A percentile compares a stretch with the other conserved stretches of the same genome.
Evolutionary conservation across 23 tunicate genomes (phyloP).

Genomic region (Pegea sp.): DNA sequence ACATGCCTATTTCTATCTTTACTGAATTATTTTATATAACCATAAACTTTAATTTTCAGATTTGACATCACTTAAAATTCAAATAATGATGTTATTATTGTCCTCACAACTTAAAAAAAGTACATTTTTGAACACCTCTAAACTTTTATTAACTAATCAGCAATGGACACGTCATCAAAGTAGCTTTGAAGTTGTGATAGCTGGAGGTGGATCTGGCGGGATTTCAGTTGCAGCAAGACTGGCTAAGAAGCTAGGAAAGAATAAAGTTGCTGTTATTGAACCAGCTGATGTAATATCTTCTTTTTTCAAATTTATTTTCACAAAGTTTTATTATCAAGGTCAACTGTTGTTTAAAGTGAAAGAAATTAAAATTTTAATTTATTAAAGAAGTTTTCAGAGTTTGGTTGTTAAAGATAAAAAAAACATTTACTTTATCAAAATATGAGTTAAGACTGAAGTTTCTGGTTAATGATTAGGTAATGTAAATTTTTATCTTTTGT

Average conservation of each 20-base stretch:
- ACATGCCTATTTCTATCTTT: no score
- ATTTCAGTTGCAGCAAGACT: constrained; percentile 70
- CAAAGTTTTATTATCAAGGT: not conserved
- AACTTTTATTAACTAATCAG: no score
- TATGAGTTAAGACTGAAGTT: not conserved
- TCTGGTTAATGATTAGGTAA: not conserved
- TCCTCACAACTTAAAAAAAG: no score
- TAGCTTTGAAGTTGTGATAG: constrained; percentile 60
- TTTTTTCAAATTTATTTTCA: not conserved
- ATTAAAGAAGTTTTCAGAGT: no score
- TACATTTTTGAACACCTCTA: no score
- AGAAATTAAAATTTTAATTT: no score
- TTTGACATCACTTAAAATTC: no score
- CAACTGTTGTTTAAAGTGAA: not conserved
- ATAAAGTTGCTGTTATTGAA: constrained; percentile 72
- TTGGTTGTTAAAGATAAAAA: not conserved
- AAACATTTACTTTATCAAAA: not conserved
- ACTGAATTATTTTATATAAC: no score
- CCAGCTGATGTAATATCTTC: constrained; percentile 32
- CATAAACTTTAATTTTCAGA: no score
- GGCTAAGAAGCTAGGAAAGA: constrained; percentile 46
- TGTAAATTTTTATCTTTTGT: no score
- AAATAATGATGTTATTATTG: no score
- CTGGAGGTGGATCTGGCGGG: constrained; percentile 92
- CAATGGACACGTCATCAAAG: no score